Conservation (phyloP, 2,888 invertebrate species). For the Volucella bombylans region DNA sequence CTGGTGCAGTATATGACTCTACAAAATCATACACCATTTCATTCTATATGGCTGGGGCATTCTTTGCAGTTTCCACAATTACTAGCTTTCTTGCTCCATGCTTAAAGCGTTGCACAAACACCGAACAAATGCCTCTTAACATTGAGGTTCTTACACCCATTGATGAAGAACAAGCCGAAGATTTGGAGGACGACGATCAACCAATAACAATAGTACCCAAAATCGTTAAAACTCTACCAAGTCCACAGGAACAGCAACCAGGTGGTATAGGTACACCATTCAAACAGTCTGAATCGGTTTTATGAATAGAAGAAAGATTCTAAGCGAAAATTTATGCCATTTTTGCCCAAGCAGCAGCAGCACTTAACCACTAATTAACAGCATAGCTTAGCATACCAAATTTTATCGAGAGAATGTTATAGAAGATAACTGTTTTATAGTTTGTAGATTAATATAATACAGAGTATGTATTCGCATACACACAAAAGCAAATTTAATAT, state of each 20-base stretch:
- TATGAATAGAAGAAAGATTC: slow-evolving; percentile 64
- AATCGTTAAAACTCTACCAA: slow-evolving; percentile 90
- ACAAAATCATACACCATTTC: slow-evolving; percentile 93
- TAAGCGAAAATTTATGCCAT: slow-evolving; percentile 36
- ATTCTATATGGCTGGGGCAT: slow-evolving; percentile 95
- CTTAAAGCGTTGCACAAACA: slow-evolving; percentile 84
- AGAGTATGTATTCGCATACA: slow-evolving; percentile 38
- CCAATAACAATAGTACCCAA: slow-evolving; percentile 90
- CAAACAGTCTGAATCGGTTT: slow-evolving; percentile 70
- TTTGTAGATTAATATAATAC: slow-evolving; percentile 40
- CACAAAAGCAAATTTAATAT: slow-evolving; percentile 57
- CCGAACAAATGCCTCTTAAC: slow-evolving; percentile 86
- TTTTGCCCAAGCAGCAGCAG: slow-evolving; percentile 51
- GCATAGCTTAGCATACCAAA: slow-evolving; percentile 67
- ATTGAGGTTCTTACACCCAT: slow-evolving; percentile 91
- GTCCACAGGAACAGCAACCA: slow-evolving; percentile 82
- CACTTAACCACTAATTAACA: slow-evolving; percentile 34
- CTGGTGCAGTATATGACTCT: slow-evolving; percentile 94
- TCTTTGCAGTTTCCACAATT: slow-evolving; percentile 92
- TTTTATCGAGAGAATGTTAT: slow-evolving; percentile 60
- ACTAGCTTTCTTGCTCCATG: slow-evolving; percentile 92
- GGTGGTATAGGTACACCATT: slow-evolving; percentile 57
- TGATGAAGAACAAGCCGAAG: slow-evolving; percentile 92
- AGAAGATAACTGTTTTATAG: slow-evolving; percentile 46
- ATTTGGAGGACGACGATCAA: slow-evolving; percentile 88